A percentile compares a stretch with the other conserved stretches of the same genome.
Conservation (phyloP, 2,888 invertebrate species). For the Orchestes rusci region DNA sequence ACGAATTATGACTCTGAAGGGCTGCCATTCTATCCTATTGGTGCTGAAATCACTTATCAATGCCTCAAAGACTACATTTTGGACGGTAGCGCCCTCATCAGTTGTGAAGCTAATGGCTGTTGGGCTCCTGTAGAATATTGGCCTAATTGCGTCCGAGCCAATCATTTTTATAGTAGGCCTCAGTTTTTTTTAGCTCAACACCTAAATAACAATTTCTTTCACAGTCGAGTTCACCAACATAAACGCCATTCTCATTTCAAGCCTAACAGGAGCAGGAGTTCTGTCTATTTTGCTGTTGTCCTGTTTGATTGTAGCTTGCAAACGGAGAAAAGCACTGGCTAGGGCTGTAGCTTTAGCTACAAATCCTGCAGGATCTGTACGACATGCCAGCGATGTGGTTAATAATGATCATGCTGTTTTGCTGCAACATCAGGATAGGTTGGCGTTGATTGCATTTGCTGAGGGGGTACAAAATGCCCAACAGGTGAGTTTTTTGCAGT, state of each 20-base stretch:
- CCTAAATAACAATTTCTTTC: no score
- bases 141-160: conserved; percentile 33
- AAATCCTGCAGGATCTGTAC: conserved; percentile 32
- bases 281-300: conserved; percentile 39
- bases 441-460: conserved; percentile 50
- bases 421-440: conserved; percentile 46
- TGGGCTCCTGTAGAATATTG: conserved; percentile 38
- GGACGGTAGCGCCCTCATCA: conserved; percentile 38
- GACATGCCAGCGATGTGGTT: conserved; percentile 21
- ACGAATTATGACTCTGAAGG: conserved; percentile 26
- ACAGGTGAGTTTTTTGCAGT: conserved; percentile 33
- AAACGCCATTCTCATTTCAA: conserved; percentile 37
- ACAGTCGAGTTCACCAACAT: conserved; percentile 34
- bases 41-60: conserved; percentile 40
- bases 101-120: conserved; percentile 41
- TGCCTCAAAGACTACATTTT: conserved; percentile 43
- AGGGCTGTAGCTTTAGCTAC: conserved; percentile 35
- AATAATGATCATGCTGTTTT: conserved; percentile 39
- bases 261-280: conserved; percentile 42
- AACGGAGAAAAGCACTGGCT: conserved; percentile 36
- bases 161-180: no score
- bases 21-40: conserved; percentile 36
- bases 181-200: no score
- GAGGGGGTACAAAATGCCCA: conserved; percentile 45
- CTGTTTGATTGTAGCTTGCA: conserved; percentile 40